Evolutionary conservation across 2,113 vertebrate genomes (phyloP).

Genomic region (Poeciliopsis turrubarensis): DNA sequence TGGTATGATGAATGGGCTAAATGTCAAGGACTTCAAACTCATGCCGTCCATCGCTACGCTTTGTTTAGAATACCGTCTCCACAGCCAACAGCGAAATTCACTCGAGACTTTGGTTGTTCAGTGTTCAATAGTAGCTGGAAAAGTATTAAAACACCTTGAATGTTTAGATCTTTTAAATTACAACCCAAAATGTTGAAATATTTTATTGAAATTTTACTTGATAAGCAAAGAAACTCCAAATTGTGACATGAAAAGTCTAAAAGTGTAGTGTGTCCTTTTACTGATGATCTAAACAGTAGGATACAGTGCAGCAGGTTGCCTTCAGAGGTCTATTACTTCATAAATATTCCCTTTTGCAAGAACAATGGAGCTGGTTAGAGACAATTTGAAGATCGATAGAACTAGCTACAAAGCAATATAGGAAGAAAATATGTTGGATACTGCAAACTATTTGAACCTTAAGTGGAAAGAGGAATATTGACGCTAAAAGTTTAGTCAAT

Average conservation of each 20-base stretch:
- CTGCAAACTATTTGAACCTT: too few relatives aligned
- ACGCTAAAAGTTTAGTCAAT: too few relatives aligned
- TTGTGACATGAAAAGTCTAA: background rate
- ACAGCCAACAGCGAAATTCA: slow-evolving; percentile 39
- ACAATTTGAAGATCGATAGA: background rate
- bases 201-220: background rate
- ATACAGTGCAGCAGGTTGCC: background rate
- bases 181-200: background rate
- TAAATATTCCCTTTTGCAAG: background rate
- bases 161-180: background rate
- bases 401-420: background rate
- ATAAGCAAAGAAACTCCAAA: background rate
- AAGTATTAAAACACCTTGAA: background rate
- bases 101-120: slow-evolving; percentile 38
- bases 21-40: slow-evolving; percentile 77
- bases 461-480: too few relatives aligned
- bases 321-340: background rate
- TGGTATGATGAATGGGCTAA: slow-evolving; percentile 78
- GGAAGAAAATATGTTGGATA: too few relatives aligned
- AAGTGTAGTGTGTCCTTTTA: background rate
- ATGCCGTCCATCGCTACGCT: slow-evolving; percentile 59
- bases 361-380: background rate
- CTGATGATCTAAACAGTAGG: too few relatives aligned
- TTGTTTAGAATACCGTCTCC: slow-evolving; percentile 60
- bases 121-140: slow-evolving; percentile 1